Evolutionary conservation across 2,113 vertebrate species (phyloP).

Genomic region (Lepidothrix coronata): DNA sequence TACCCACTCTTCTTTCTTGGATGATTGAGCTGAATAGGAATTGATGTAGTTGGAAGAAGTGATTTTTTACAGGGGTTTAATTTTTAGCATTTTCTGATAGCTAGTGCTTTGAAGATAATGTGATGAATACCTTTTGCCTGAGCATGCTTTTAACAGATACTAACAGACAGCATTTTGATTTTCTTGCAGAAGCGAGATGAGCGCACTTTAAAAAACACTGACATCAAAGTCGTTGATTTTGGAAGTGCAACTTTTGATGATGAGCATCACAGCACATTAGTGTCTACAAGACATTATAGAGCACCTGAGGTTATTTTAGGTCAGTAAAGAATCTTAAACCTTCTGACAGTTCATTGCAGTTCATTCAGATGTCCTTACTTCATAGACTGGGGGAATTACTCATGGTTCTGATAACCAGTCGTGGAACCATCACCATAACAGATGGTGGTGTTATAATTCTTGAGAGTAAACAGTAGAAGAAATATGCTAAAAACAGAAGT

Average conservation of each 20-base stretch:
- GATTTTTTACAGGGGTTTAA: neutral
- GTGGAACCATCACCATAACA: neutral
- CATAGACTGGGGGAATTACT: neutral
- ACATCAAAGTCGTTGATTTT: slow-evolving; percentile 95
- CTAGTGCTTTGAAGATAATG: neutral
- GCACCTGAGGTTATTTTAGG: slow-evolving; percentile 96
- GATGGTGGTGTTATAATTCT: neutral
- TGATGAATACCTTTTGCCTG: neutral
- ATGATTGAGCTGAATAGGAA: neutral
- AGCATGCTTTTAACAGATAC: neutral
- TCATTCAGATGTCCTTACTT: neutral
- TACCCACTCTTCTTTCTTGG: neutral
- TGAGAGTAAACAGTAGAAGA: neutral
- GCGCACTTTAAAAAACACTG: slow-evolving; percentile 86
- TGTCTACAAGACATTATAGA: slow-evolving; percentile 94
- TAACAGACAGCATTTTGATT: neutral
- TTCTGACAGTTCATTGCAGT: neutral
- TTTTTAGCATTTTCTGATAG: neutral
- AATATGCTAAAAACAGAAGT: neutral
- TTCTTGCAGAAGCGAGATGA: slow-evolving; percentile 88
- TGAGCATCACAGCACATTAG: slow-evolving; percentile 94
- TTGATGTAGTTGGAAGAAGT: neutral
- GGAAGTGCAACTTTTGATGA: slow-evolving; percentile 95
- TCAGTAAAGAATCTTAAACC: slow-evolving; percentile 53
- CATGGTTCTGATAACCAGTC: neutral